A percentile compares a stretch with the other conserved stretches of the same genome.
Conservation (phyloP, 2,797 vertebrate genomes). For the Bradypus variegatus region DNA sequence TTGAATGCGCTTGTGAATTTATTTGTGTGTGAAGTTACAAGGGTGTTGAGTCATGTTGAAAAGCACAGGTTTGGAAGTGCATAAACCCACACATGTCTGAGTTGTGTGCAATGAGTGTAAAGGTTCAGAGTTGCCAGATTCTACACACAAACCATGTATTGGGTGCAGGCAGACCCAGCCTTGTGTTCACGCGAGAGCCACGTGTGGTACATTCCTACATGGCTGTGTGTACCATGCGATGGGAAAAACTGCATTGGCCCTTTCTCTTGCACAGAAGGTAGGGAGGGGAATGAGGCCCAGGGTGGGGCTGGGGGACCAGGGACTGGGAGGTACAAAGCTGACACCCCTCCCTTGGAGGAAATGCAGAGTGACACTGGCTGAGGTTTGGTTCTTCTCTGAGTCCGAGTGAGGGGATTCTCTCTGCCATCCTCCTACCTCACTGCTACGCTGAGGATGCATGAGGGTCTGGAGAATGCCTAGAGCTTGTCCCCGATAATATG, state of each 20-base stretch:
- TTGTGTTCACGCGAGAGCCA: no score
- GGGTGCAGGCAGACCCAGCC: neutral
- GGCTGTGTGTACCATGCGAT: no score
- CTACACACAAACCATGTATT: neutral
- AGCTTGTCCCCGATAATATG: neutral
- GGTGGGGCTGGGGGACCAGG: neutral
- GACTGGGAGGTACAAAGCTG: neutral
- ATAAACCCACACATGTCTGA: neutral
- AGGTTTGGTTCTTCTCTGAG: conserved; percentile 34
- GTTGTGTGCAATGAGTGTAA: neutral
- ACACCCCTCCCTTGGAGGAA: neutral
- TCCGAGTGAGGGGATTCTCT: neutral
- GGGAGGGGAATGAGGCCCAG: neutral
- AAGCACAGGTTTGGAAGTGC: neutral
- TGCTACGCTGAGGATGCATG: neutral
- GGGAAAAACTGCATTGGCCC: neutral
- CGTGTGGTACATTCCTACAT: fast-evolving
- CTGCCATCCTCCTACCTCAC: neutral
- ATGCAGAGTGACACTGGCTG: neutral
- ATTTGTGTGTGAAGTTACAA: neutral
- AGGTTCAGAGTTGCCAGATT: neutral
- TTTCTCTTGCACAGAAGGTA: neutral
- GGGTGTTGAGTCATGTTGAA: neutral
- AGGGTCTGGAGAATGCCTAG: neutral
- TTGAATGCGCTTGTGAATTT: neutral